Base-by-base conservation (phyloP, 2,113 vertebrate genomes). In the Cryptotis parvus region DNA sequence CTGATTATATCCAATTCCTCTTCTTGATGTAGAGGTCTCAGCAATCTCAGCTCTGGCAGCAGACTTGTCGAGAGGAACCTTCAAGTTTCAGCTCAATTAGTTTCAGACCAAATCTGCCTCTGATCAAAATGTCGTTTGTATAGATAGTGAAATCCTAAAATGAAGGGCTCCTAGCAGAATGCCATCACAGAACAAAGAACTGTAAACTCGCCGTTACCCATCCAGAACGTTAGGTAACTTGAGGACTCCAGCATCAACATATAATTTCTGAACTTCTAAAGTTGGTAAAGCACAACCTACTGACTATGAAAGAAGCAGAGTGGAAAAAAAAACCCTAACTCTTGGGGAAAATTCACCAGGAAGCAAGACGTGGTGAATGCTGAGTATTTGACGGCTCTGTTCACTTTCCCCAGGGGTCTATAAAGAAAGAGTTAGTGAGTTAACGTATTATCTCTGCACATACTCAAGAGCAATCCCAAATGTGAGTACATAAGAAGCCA, bases 261-360 rank as follows among this genome's bases (percentile, higher is more conserved):
- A 35, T 39, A 77, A 79, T 87, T 90, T 91, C 69, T 41, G 39
- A 73, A 52, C 39, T 31, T 76, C 87, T 69, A 41, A 3, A 58
- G 33, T 81, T 84, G 39, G 6, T 74, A 58, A 82, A 11, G 5
- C 1, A 61, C 1, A 31, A 1, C 2, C 8, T 66, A 29, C 4
- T 37, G 63, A 58, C 63, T 41, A 70, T 90, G 43, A 90, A 41
- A 82, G 20, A 74, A 89, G 49, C 20, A 68, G 4, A 35, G 14
- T 18, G 20, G 29, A 65, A 94, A 49, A 16, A 86, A 82, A 11
- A n/a, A n/a, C n/a, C 14, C 3, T 22, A 20, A 39, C 31, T 91
- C 11, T 15, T 37, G 4, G 31, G 43, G n/a, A 69, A 82, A 86
- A 78, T 58, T 58, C 8, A 78, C 22, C 39, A 1, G 33, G 14